Conservation (phyloP, 2,113 vertebrate species). For the Nothobranchius kuhntae region DNA sequence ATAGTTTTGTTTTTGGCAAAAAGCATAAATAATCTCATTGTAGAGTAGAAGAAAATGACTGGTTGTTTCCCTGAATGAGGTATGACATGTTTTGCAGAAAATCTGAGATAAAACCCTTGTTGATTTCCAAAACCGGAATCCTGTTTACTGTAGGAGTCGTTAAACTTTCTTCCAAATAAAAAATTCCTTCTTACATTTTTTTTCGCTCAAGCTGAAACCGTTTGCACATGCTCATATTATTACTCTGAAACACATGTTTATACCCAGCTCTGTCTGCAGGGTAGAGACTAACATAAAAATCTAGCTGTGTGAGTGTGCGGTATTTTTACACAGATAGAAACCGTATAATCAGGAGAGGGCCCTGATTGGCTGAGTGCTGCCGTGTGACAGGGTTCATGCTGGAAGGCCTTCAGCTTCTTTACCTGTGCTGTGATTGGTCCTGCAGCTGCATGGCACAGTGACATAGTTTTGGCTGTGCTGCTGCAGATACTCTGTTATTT, state of each 20-base stretch:
- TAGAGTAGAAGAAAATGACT: background rate
- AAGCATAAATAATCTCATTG: constrained; percentile 21
- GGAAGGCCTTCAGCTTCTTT: constrained; percentile 2
- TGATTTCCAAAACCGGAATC: background rate
- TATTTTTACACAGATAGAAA: constrained; percentile 16
- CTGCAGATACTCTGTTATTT: constrained; percentile 14
- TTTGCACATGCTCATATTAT: background rate
- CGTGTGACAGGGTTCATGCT: constrained; percentile 39
- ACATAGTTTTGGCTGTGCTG: constrained; percentile 53
- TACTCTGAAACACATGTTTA: background rate
- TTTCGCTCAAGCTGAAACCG: background rate
- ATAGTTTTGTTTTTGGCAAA: background rate
- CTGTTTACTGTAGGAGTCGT: background rate
- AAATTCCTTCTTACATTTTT: background rate
- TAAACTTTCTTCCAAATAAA: background rate
- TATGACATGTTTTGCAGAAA: background rate
- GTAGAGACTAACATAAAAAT: constrained; percentile 2
- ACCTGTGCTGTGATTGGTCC: constrained; percentile 64
- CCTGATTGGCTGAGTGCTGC: constrained; percentile 46
- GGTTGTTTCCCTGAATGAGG: background rate
- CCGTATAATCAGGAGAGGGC: background rate
- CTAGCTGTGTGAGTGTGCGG: background rate
- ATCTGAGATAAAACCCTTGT: too few relatives aligned
- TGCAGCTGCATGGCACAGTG: constrained; percentile 65
- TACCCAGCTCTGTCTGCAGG: constrained; percentile 6